Evolutionary conservation across 2,113 vertebrate species (phyloP).

Genomic region (Micronycteris hirsuta): DNA sequence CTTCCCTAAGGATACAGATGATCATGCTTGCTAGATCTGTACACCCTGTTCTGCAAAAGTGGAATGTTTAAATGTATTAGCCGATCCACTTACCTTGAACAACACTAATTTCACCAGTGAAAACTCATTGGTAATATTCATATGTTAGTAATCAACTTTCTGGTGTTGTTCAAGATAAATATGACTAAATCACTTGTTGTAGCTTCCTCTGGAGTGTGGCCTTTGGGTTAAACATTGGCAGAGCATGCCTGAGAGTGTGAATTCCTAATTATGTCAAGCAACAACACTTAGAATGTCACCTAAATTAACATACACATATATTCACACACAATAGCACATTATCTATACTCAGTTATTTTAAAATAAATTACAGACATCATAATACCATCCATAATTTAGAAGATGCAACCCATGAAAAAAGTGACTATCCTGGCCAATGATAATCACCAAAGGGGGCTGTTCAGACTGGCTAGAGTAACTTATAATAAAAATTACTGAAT

Average conservation of each 20-base stretch:
- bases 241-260: not conserved
- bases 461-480: not conserved
- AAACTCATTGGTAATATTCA: not conserved
- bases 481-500: not conserved
- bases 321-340: not conserved
- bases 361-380: not conserved
- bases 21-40: not conserved
- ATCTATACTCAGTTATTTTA: not conserved
- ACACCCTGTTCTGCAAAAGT: not conserved
- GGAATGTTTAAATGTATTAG: not conserved
- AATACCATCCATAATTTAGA: constrained; percentile 2
- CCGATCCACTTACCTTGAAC: not conserved
- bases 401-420: not conserved
- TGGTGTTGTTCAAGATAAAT: not conserved
- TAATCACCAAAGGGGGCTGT: not conserved
- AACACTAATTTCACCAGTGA: not conserved
- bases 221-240: not conserved
- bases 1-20: not conserved
- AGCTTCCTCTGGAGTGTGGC: not conserved
- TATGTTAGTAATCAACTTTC: not conserved
- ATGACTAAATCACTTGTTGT: not conserved
- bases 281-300: not conserved
- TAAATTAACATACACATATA: not conserved
- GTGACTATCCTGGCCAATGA: not conserved
- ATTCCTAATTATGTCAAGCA: not conserved